Base-by-base conservation (phyloP, 2,113 vertebrate species). In the Aphelocoma coerulescens region DNA sequence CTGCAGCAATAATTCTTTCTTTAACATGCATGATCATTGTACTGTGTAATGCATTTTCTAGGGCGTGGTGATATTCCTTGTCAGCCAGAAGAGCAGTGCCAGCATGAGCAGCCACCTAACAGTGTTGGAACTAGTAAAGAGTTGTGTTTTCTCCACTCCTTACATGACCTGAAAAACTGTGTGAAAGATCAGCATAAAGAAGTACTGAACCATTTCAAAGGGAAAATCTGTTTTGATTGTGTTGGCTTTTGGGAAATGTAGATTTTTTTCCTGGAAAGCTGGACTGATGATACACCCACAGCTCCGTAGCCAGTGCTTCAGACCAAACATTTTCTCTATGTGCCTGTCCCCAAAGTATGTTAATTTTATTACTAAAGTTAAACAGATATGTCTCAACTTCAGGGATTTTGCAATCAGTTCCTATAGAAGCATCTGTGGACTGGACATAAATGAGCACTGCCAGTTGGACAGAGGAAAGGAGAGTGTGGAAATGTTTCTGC, bases 1-100 rank as follows among this genome's bases (percentile, higher is more conserved):
- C 88, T 85, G 48, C 22, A 94, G 73, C 88, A 59, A 44, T 33
- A 43, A 33, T 91, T 91, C 72, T 95, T 93, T 87, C 93, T 94
- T 91, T 94, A 85, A 21, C 58, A 28, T 39, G 72, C 65, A 69
- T 75, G 41, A 81, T 91, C 86, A 85, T 28, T 78, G 65, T 68
- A 85, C 37, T 63, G 44, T 93, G 85, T 91, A 94, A 94, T 89
- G 88, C n/a, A 6, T 75, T 88, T 91, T 62, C 23, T 51, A 91
- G 95, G 95, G 95, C 1, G 84, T 88, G 94, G 94, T 89, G 92
- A 76, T 94, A 65, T 62, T 95, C 72, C 84, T 93, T 95, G 94
- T 93, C 95, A 88, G 65, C 68, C 72, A 62, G 76, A 80, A 92
- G 44, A 76, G 48, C 91, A 88, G 61, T 77, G 85, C 94, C 93